A percentile compares a stretch with the other conserved stretches of the same genome.
These are phyloP conservation scores for Lithobates pipiens DNA, from an alignment of 2,797 vertebrate genomes.

Conservation along the genomic window DNA sequence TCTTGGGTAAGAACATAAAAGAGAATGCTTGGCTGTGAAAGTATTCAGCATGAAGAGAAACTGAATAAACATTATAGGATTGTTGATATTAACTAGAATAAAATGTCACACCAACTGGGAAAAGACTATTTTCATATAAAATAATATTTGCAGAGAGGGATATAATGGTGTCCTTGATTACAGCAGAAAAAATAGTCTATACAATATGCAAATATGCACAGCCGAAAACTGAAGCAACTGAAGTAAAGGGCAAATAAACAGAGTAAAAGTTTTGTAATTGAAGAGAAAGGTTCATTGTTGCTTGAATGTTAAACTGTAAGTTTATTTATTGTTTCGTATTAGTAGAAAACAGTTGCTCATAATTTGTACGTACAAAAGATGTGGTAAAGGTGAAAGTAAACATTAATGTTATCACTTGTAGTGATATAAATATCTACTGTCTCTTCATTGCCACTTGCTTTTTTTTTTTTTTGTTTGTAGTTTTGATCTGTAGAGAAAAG, in stretches of 20 bases:
- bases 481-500: too few species aligned
- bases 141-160: conserved; percentile 42
- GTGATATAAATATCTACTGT: not conserved
- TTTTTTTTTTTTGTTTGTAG: too few species aligned
- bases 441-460: too few species aligned
- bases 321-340: conserved; percentile 18
- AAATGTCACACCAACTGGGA: conserved; percentile 51
- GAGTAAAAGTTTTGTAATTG: conserved; percentile 36
- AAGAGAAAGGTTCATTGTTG: conserved; percentile 9
- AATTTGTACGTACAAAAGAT: not conserved
- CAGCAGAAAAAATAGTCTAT: conserved; percentile 45
- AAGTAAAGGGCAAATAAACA: conserved; percentile 43
- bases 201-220: conserved; percentile 49
- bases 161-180: conserved; percentile 53
- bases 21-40: conserved; percentile 45
- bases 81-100: conserved; percentile 49
- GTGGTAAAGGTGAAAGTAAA: not conserved
- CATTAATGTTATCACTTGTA: not conserved
- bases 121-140: conserved; percentile 53
- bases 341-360: not conserved
- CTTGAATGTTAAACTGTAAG: conserved; percentile 3
- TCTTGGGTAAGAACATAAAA: conserved; percentile 36
- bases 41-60: conserved; percentile 42
- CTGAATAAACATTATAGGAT: conserved; percentile 45
- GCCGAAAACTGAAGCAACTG: conserved; percentile 35